Evolutionary conservation across 1,140 invertebrate genomes (phyloP), one percentile per base, ranked within the genome.

Genomic region (Drusus annulatus): DNA sequence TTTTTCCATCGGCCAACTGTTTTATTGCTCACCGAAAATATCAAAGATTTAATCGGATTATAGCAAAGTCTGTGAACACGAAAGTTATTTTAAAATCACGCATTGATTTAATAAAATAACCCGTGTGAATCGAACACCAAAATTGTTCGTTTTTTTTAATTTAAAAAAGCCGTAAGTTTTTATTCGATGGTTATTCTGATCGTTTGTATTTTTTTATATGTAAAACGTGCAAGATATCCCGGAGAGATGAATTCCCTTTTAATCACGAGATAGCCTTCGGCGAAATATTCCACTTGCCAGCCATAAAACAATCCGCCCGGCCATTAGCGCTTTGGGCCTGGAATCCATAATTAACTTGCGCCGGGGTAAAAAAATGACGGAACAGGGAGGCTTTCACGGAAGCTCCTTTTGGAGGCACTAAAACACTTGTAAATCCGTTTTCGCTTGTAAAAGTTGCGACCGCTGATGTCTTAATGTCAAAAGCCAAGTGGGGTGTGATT

Each of bases 361-460:
- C 7, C 1, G n/a, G 60, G 5, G 60, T 23, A 63, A 63, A 63
- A 25, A 25, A 15, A 4, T 63, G 13, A n/a, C n/a, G n/a, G n/a
- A n/a, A n/a, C n/a, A n/a, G n/a, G n/a, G n/a, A 21, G 23, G 15
- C 60, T 28, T 28, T 23, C 17, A 5, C 23, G 60, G 60, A 63
- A 63, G 15, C 60, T 28, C 54, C 54, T 8, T 21, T 21, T 16
- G 23, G 60, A 28, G 23, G 60, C 23, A 63, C 3, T 63, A 63
- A 63, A 63, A 63, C 60, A 63, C 60, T 16, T 63, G 60, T 28
- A 23, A 63, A 63, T 63, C 60, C 60, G 60, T 21, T 23, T 63
- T 13, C 3, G 60, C 17, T 0, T 16, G 60, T 28, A 63, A 63
- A 63, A 63, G 60, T 45, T 45, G 36, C 28, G 60, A 63, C 60